Evolutionary conservation across 2,888 invertebrate genomes (phyloP), one percentile per base, ranked within the genome.

Genomic region (Linnaemya vulpina): DNA sequence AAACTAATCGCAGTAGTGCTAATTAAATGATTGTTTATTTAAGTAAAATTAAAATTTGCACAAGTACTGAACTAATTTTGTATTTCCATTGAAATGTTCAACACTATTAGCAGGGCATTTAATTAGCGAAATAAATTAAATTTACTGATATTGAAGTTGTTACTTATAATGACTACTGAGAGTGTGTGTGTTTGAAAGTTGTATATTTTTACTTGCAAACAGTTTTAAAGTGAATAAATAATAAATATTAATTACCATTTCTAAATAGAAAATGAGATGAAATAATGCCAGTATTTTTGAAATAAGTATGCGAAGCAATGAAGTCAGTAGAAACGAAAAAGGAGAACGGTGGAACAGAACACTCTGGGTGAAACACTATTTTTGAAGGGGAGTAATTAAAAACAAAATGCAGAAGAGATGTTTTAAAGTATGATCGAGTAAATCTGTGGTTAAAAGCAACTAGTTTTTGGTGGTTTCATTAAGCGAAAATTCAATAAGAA

Each of bases 211-310:
- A 53, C 15, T 20, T 58, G 17, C n/a, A 9, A 46, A 25, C 30
- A 60, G 58, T n/a, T 63, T 55, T 30, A 65, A 75, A 43, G 15
- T 30, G 40, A 75, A 75, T 65, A 63, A 67, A 76, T 76, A 35
- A 76, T 55, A 67, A 67, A 76, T 49, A 15, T n/a, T 53, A 65
- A 75, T 46, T 71, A 49, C 4, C 15, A 49, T 20, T 55, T 30
- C 25, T 35, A 76, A 55, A 65, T 67, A 22, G 55, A 20, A 46
- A 75, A 63, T 51, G 10, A 35, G 46, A 46, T 46, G 25, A 35
- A 30, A 60, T 30, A 60, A 46, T 58, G 40, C 46, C 25, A 7
- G 9, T 8, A 40, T 30, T 13, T 25, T 55, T 25, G 13, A 51
- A 20, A 11, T 51, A 51, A 20, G 3, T 3, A n/a, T 3, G 3